These are phyloP conservation scores for Pseudochaenichthys georgianus DNA, from an alignment of 2,797 vertebrate genomes.

Conservation along the genomic window DNA sequence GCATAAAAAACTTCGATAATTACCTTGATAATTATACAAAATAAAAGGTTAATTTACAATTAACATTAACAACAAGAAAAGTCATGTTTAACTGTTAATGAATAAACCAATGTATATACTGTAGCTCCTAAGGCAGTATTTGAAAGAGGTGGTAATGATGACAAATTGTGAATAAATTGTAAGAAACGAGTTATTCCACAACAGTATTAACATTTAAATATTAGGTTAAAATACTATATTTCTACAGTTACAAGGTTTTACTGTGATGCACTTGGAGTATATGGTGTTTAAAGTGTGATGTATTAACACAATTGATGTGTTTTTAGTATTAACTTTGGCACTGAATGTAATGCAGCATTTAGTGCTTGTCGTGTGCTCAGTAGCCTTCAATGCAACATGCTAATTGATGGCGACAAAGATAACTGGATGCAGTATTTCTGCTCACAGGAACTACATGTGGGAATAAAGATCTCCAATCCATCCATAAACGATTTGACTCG, in stretches of 20 bases:
- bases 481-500: constrained; percentile 4
- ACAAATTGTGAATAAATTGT: too few species aligned
- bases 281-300: constrained; percentile 6
- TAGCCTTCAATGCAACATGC: background rate
- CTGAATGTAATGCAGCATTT: background rate
- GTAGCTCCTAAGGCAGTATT: too few species aligned
- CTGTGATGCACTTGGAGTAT: background rate
- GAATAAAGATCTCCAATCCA: constrained; percentile 8
- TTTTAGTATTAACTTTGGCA: background rate
- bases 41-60: too few species aligned
- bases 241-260: background rate
- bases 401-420: background rate
- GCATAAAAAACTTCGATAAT: too few species aligned
- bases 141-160: too few species aligned
- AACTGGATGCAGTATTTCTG: background rate
- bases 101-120: too few species aligned
- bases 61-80: too few species aligned
- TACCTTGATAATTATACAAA: too few species aligned
- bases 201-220: too few species aligned
- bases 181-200: too few species aligned
- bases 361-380: background rate
- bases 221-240: background rate
- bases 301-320: background rate
- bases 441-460: background rate
- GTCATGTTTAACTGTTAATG: too few species aligned